Evolutionary conservation across 2,113 vertebrate genomes (phyloP).

Genomic region (Acinonyx jubatus): DNA sequence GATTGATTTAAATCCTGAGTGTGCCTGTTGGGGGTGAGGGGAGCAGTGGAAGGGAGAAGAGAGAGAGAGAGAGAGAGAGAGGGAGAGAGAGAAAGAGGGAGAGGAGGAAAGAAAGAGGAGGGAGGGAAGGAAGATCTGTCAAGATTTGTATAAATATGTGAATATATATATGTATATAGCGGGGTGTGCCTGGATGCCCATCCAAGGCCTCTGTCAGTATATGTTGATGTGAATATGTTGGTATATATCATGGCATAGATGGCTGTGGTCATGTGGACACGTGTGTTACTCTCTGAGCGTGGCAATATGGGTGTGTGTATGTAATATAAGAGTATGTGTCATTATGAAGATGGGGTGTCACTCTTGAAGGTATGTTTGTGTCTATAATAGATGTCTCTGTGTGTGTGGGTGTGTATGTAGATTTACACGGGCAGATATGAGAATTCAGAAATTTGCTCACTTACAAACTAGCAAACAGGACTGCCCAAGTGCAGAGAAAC

Average conservation of each 20-base stretch:
- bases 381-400: not conserved
- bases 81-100: not conserved
- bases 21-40: not conserved
- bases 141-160: not conserved
- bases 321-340: not conserved
- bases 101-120: not conserved
- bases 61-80: not conserved
- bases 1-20: slow-evolving; percentile 78
- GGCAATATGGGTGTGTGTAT: not conserved
- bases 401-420: not conserved
- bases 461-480: not conserved
- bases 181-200: not conserved
- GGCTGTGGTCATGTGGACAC: not conserved
- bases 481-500: slow-evolving; percentile 8
- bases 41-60: not conserved
- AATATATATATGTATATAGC: not conserved
- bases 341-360: too few relatives aligned
- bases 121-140: not conserved
- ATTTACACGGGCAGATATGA: not conserved
- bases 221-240: not conserved
- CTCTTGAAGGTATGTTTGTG: not conserved
- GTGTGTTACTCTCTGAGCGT: too few relatives aligned
- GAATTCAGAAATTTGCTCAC: not conserved
- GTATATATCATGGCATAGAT: accelerated
- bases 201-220: not conserved